Conservation (phyloP, 1,140 invertebrate genomes). For the Homarus americanus region DNA sequence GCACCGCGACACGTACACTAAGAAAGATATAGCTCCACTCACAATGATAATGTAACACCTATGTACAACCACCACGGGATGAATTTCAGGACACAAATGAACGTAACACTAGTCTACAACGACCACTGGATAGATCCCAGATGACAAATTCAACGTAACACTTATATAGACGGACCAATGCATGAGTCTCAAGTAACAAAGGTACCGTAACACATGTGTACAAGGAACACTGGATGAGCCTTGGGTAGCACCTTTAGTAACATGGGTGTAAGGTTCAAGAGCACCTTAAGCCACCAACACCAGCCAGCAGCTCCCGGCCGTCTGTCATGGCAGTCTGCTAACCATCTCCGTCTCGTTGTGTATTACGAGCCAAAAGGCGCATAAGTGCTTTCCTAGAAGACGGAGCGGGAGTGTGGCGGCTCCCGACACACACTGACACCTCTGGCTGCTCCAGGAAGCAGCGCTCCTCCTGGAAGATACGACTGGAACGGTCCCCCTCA, state of each 20-base stretch:
- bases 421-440: slow-evolving; percentile 31
- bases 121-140: not conserved
- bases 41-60: too few species aligned
- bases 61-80: not conserved
- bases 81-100: slow-evolving; percentile 21
- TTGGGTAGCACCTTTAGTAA: slow-evolving; percentile 17
- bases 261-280: slow-evolving; percentile 31
- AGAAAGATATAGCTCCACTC: too few species aligned
- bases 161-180: not conserved
- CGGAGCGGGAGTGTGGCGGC: slow-evolving; percentile 46
- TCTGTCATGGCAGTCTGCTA: not conserved
- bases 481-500: slow-evolving; percentile 37
- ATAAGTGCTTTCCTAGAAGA: slow-evolving; percentile 59
- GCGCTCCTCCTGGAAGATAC: slow-evolving; percentile 20
- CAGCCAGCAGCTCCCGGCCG: slow-evolving; percentile 4
- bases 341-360: slow-evolving; percentile 22
- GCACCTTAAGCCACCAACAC: not conserved
- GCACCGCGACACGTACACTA: slow-evolving; percentile 24
- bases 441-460: slow-evolving; percentile 43
- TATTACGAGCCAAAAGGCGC: slow-evolving; percentile 8
- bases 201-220: slow-evolving; percentile 39
- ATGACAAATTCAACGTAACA: not conserved
- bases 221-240: slow-evolving; percentile 23
- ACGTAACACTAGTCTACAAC: not conserved
- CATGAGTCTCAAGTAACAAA: slow-evolving; percentile 26